Evolutionary conservation across 2,888 invertebrate genomes (phyloP), one percentile per base, ranked within the genome.

Genomic region (Hyposoter didymator): DNA sequence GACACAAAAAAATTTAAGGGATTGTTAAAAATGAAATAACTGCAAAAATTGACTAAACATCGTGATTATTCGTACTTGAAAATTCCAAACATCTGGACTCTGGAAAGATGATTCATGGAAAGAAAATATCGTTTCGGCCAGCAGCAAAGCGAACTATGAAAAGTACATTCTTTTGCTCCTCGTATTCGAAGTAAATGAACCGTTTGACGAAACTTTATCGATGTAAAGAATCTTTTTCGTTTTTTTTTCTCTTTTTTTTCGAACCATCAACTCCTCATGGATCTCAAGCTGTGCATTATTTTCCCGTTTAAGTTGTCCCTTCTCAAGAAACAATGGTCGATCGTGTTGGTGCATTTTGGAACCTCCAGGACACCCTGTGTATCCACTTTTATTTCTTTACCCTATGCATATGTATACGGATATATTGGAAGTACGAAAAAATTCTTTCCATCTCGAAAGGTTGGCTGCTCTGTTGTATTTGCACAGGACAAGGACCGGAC

Each of bases 401-500:
- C 69, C 32, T 17, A 19, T 59, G 59, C 66, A 32, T 35, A 47
- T 78, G n/a, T 47, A 47, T 39, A 39, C 39, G 19, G 35, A 55
- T 55, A 14, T 55, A 72, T 28, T 59, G n/a, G 43, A 45, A 28
- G 22, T 47, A 70, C 14, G 69, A 62, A 19, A 79, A 62, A 78
- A 43, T 59, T 70, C 55, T 66, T 39, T 59, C 52, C 69, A 66
- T 80, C 47, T 78, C 35, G 78, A 78, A 55, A 52, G 62, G 59
- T 49, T 35, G 28, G 59, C 59, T 35, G 67, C 10, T 88, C 59
- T 35, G 67, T 39, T 88, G 84, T 88, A 85, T 88, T 88, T 88
- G 88, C 76, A 78, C 79, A 86, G 88, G 87, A 84, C 82, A 64
- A 85, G 66, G 73, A 82, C 86, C 70, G 87, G 87, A 87, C 88